Base-by-base conservation (phyloP, 2,888 invertebrate genomes). In the Tinea trinotella region DNA sequence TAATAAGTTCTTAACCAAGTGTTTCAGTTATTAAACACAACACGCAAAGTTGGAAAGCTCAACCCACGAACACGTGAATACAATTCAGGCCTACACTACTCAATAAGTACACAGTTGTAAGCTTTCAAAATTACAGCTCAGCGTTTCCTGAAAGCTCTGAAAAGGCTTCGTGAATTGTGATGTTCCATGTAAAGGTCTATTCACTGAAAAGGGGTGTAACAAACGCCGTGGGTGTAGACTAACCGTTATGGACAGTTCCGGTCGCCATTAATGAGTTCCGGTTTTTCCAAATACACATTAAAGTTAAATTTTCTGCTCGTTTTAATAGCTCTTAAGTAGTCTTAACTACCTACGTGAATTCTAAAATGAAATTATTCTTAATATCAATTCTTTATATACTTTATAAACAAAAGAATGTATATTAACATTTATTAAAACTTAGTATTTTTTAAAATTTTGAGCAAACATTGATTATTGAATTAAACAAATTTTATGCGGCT, bases 101-200 rank as follows among this genome's bases (percentile, higher is more conserved):
- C 30, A 30, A 30, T 30, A 30, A 30, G 30, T n/a, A 30, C 9
- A 10, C 30, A n/a, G 30, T 30, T 40, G 40, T 15, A 13, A 40
- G 40, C 40, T 13, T 40, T 40, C 40, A 40, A 40, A 40, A 40
- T 40, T 15, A 40, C 15, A 40, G 30, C 30, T n/a, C n/a, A 30
- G 9, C 30, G 30, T 30, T 30, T 30, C 30, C 30, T 30, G 30
- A 30, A 30, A 30, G 30, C 30, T 30, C n/a, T 30, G 30, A 30
- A 30, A 30, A 7, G 30, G 30, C 30, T 30, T 30, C n/a, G 30
- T 30, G n/a, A 30, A 30, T 30, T 30, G 30, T 30, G 30, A 30
- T 30, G 30, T 30, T n/a, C 30, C 30, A 30, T 30, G 30, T 30
- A 30, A 30, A 7, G 30, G 2, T 30, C 30, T 30, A 30, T 30